A percentile compares a stretch with the other conserved stretches of the same genome.
These are phyloP conservation scores for Eupeodes corollae DNA, from an alignment of 1,140 invertebrate species.

Conservation along the genomic window DNA sequence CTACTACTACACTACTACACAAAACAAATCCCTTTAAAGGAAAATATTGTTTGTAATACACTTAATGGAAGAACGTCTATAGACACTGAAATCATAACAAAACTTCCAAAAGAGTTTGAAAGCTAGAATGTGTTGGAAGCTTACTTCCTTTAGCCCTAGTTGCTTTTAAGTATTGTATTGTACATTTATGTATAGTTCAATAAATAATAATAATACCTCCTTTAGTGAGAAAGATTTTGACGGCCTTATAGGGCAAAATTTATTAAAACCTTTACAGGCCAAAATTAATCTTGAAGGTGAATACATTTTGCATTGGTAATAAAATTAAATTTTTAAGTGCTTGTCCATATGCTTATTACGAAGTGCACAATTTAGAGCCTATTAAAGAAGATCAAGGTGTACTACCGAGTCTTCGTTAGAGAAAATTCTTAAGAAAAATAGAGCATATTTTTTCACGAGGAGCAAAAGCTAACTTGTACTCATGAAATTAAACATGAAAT, in stretches of 20 bases:
- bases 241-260: conserved; percentile 3
- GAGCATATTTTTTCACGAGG: background rate
- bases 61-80: background rate
- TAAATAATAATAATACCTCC: too few relatives aligned
- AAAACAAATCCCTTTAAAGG: background rate
- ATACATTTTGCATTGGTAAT: background rate
- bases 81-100: conserved; percentile 2
- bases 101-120: conserved; percentile 4
- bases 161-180: too few relatives aligned
- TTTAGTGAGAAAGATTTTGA: background rate
- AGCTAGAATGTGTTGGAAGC: conserved; percentile 2
- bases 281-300: conserved; percentile 4
- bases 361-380: background rate
- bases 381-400: background rate
- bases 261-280: too few relatives aligned
- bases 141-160: too few relatives aligned
- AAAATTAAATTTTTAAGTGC: background rate
- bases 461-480: background rate
- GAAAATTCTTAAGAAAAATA: too few relatives aligned
- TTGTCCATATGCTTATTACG: conserved; percentile 1
- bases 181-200: too few relatives aligned
- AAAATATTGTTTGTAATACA: background rate
- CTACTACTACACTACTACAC: background rate
- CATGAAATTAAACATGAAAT: background rate
- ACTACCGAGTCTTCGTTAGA: background rate